These are phyloP conservation scores for Leptopilina syphax DNA, from an alignment of 2,888 invertebrate species.

Conservation along the genomic window DNA sequence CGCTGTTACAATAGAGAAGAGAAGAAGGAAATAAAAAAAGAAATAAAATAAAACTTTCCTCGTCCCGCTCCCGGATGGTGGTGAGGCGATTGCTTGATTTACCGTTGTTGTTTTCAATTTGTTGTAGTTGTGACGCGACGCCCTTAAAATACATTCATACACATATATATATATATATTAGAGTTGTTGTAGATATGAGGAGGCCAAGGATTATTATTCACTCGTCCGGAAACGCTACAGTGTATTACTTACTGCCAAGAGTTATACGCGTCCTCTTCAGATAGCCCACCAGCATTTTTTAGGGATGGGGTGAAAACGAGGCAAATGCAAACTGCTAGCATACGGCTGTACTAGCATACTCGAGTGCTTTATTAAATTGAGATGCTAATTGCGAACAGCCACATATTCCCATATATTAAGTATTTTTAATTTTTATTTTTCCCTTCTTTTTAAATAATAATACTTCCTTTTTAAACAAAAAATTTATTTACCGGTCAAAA, in stretches of 20 bases:
- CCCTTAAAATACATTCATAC: constrained; percentile 40
- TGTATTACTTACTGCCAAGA: constrained; percentile 68
- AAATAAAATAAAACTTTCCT: neutral
- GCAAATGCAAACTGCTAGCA: constrained; percentile 66
- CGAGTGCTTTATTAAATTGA: constrained; percentile 71
- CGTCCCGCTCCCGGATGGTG: constrained; percentile 32
- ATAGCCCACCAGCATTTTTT: constrained; percentile 36
- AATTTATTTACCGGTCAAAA: no score
- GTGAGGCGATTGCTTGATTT: constrained; percentile 36
- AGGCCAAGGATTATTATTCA: constrained; percentile 69
- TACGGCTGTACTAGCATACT: constrained; percentile 65
- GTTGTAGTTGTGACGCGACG: constrained; percentile 46
- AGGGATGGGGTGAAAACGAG: constrained; percentile 45
- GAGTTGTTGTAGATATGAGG: constrained; percentile 45
- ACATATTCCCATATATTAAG: constrained; percentile 6
- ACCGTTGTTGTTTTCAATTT: constrained; percentile 55
- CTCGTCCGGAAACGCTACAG: constrained; percentile 74
- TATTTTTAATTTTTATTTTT: constrained; percentile 39
- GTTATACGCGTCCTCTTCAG: constrained; percentile 61
- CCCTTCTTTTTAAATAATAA: neutral
- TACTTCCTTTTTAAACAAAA: no score
- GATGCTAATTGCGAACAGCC: constrained; percentile 69
- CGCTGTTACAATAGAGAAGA: constrained; percentile 48
- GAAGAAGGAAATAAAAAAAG: no score
- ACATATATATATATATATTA: neutral